Evolutionary conservation across 1,140 invertebrate genomes (phyloP), one percentile per base, ranked within the genome.

Genomic region (Drosophila burlai): DNA sequence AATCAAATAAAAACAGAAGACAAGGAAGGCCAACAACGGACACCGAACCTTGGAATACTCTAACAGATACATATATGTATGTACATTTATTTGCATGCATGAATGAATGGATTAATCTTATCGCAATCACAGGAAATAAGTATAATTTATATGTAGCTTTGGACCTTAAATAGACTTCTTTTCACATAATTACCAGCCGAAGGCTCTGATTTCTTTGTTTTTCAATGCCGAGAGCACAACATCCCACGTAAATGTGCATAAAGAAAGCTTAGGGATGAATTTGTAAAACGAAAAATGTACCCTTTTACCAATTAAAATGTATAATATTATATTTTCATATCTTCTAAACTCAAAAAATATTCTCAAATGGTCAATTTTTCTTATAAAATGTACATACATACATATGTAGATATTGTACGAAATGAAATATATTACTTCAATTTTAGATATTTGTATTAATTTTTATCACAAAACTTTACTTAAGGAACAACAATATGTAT

Each of bases 1-100:
- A 79, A 59, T 67, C 69, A 75, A 86, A 83, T 79, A 76, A 76
- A 76, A 66, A 64, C 49, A 76, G 64, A 60, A 79, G 43, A 40
- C 54, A 24, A 40, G 54, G 34, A 55, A 55, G 54, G 54, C 54
- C 54, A 55, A 38, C 36, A 38, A 10, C 34, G 54, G 34, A 55
- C 21, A 55, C 54, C 34, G 54, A 55, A 55, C 54, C 54, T 38
- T 24, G 34, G 34, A 24, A 40, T 24, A 55, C 54, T n/a, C 54
- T 55, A 10, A 38, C 15, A 21, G 6, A 21, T 15, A 13, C 3
- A 34, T 13, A 10, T 6, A 16, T 50, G 9, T 9, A 8, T 21
- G 18, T 21, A 13, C 11, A 11, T 6, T 11, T 18, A 8, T 18
- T 13, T 21, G 1, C 3, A 49, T 26, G 46, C 7, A 26, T 24